Evolutionary conservation across 2,113 vertebrate species (phyloP).

Genomic region (Rhynchopsitta pachyrhyncha): DNA sequence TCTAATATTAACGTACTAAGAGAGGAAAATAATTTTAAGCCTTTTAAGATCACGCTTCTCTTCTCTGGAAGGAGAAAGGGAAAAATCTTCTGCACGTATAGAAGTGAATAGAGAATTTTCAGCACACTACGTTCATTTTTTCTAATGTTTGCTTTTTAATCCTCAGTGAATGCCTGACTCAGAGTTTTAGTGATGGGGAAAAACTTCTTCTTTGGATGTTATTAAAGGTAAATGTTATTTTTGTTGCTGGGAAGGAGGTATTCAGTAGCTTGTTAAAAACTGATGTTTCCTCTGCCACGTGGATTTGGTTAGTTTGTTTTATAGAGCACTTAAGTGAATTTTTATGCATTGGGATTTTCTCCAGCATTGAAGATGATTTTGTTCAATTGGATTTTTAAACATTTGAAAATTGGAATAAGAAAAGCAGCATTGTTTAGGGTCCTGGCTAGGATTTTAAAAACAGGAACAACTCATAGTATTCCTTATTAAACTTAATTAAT

Average conservation of each 20-base stretch:
- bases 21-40: neutral
- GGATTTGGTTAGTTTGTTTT: constrained; percentile 21
- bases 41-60: neutral
- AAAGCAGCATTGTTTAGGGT: constrained; percentile 23
- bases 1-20: neutral
- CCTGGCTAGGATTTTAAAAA: constrained; percentile 15
- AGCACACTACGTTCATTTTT: neutral
- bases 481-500: constrained; percentile 59
- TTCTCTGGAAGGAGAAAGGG: neutral
- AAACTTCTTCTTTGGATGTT: neutral
- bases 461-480: neutral
- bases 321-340: neutral
- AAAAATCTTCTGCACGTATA: neutral
- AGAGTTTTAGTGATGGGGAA: neutral
- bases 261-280: constrained; percentile 18
- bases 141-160: constrained; percentile 17
- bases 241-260: neutral
- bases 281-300: neutral
- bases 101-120: neutral
- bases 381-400: constrained; percentile 16
- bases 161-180: neutral
- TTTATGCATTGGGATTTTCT: constrained; percentile 34
- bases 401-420: constrained; percentile 16
- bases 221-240: neutral
- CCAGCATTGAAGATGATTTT: neutral